Conservation (phyloP, 2,113 vertebrate genomes). For the Uropsilus gracilis region DNA sequence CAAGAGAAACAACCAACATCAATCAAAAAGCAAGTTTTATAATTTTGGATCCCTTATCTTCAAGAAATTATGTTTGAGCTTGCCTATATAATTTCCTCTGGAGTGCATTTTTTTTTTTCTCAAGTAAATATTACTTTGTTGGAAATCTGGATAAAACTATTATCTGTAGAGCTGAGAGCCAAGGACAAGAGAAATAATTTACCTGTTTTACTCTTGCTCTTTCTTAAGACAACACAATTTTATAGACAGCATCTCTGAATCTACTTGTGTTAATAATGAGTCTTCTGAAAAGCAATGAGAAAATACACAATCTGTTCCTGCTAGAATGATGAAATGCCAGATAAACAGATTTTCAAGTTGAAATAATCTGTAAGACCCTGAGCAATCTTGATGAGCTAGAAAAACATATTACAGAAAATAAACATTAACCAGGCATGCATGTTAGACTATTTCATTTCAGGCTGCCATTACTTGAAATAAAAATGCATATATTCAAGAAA, state of each 20-base stretch:
- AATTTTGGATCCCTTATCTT: not conserved
- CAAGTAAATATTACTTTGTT: not conserved
- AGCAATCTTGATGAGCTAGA: not conserved
- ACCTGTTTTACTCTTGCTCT: not conserved
- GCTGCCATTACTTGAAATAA: not conserved
- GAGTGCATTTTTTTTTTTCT: not conserved
- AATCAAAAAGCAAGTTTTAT: not conserved
- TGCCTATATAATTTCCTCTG: not conserved
- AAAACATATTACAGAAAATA: conserved; percentile 8
- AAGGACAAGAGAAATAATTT: not conserved
- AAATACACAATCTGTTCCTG: not conserved
- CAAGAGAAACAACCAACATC: not conserved
- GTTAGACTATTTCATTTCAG: not conserved
- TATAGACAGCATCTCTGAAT: not conserved
- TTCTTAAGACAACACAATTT: not conserved
- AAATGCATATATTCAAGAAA: not conserved
- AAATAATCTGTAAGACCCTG: not conserved
- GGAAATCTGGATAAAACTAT: not conserved
- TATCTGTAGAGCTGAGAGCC: not conserved
- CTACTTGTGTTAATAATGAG: not conserved
- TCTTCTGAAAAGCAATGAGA: not conserved
- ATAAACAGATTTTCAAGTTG: not conserved
- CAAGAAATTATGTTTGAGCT: not conserved
- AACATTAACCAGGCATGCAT: not conserved
- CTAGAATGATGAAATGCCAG: not conserved